Evolutionary conservation across 2,797 vertebrate genomes (phyloP).

Genomic region (Percopsis omiscomaycus): DNA sequence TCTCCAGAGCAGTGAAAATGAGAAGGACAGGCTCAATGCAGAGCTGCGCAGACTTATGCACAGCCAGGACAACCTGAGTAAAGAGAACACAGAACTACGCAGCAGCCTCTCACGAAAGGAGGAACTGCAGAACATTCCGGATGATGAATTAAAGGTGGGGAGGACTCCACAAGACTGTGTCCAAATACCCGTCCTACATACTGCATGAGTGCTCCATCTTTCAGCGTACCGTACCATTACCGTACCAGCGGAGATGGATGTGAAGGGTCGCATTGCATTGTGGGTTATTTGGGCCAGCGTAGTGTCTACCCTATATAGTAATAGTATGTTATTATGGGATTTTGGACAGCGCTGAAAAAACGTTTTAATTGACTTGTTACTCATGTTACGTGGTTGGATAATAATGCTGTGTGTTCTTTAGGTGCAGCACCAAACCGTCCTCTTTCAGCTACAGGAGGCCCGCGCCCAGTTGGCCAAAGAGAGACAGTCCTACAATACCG

Average conservation of each 20-base stretch:
- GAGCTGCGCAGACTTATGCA: slow-evolving; percentile 51
- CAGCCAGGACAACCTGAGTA: slow-evolving; percentile 44
- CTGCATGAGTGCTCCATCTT: no score
- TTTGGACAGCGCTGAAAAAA: no score
- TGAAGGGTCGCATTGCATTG: no score
- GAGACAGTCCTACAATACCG: slow-evolving; percentile 28
- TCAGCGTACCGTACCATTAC: no score
- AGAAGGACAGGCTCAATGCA: slow-evolving; percentile 55
- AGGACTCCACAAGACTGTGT: neutral
- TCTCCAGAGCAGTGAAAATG: slow-evolving; percentile 67
- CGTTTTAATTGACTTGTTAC: no score
- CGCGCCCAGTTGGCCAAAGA: slow-evolving; percentile 43
- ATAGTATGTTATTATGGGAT: no score
- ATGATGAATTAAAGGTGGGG: slow-evolving; percentile 52
- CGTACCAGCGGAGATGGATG: no score
- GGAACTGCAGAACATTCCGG: slow-evolving; percentile 6
- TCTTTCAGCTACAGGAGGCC: slow-evolving; percentile 54
- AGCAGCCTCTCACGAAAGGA: slow-evolving; percentile 48
- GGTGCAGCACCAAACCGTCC: slow-evolving; percentile 47
- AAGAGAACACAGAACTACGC: slow-evolving; percentile 54
- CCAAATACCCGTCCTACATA: neutral
- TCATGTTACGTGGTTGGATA: neutral
- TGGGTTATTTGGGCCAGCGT: no score
- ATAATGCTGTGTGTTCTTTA: slow-evolving; percentile 6
- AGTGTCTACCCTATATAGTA: no score